Percentiles rank a stretch among this genome's conserved stretches.
These are phyloP conservation scores for Caranx ignobilis DNA, from an alignment of 2,113 vertebrate species.

Conservation along the genomic window DNA sequence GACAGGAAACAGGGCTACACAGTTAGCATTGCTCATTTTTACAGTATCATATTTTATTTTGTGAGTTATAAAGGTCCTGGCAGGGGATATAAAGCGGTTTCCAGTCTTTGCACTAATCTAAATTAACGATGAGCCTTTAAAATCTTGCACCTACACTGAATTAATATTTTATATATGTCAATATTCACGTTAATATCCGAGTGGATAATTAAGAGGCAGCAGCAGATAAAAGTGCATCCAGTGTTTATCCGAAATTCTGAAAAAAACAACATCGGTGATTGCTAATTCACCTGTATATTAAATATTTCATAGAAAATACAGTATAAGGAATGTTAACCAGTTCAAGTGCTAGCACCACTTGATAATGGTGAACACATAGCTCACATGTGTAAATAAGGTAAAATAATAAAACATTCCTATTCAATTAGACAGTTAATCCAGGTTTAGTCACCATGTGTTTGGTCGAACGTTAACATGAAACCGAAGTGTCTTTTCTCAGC, in stretches of 20 bases:
- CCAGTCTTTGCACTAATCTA: not conserved
- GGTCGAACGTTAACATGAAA: not conserved
- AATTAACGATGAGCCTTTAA: no score
- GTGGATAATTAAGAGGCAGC: not conserved
- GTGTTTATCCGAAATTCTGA: not conserved
- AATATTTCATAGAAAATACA: conserved; percentile 9
- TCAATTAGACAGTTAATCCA: not conserved
- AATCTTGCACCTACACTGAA: no score
- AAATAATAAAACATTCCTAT: not conserved
- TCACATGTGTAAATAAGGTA: not conserved
- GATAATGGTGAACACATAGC: not conserved
- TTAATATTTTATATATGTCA: not conserved
- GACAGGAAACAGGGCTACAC: no score
- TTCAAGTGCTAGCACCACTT: not conserved
- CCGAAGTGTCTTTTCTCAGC: not conserved
- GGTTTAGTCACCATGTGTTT: not conserved
- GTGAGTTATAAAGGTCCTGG: no score
- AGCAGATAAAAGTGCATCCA: not conserved
- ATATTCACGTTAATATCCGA: not conserved
- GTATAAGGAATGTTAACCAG: not conserved
- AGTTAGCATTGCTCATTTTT: not conserved
- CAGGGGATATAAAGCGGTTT: not conserved
- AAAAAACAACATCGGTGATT: not conserved
- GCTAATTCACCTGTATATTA: not conserved
- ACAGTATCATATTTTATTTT: no score